Evolutionary conservation across 2,797 vertebrate species (phyloP).

Genomic region (Lacerta agilis): DNA sequence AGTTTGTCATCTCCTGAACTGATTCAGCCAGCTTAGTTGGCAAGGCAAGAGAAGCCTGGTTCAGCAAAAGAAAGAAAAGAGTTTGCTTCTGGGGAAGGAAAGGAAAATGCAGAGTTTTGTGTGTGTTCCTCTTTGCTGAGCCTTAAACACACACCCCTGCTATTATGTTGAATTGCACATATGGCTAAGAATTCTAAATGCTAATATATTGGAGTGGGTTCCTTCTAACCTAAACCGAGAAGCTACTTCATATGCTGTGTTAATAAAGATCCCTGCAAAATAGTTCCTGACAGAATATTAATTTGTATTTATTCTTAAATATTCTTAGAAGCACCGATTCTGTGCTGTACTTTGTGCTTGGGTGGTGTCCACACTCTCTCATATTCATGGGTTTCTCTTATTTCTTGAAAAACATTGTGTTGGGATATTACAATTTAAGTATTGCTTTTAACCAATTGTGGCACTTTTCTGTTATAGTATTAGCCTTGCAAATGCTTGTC

Average conservation of each 20-base stretch:
- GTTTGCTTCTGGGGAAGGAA: constrained; percentile 23
- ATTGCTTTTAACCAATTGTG: background rate
- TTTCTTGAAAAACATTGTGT: background rate
- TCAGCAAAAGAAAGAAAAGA: constrained; percentile 41
- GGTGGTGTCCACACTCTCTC: too few species aligned
- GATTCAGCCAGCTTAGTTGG: constrained; percentile 38
- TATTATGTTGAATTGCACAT: background rate
- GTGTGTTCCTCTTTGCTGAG: background rate
- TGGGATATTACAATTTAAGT: background rate
- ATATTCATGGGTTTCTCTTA: background rate
- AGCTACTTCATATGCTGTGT: background rate
- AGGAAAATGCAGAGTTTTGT: background rate
- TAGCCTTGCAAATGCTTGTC: background rate
- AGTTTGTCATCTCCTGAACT: constrained; percentile 47
- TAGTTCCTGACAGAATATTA: background rate
- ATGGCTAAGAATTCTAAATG: background rate
- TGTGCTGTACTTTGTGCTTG: too few species aligned
- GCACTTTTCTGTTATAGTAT: background rate
- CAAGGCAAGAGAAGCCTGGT: constrained; percentile 38
- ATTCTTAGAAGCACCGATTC: too few species aligned
- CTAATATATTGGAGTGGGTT: background rate
- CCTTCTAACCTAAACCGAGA: background rate
- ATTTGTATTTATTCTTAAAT: background rate
- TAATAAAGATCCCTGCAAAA: background rate
- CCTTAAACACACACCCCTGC: background rate